Base-by-base conservation (phyloP, 2,888 invertebrate genomes). In the Eustalomyia histrio region DNA sequence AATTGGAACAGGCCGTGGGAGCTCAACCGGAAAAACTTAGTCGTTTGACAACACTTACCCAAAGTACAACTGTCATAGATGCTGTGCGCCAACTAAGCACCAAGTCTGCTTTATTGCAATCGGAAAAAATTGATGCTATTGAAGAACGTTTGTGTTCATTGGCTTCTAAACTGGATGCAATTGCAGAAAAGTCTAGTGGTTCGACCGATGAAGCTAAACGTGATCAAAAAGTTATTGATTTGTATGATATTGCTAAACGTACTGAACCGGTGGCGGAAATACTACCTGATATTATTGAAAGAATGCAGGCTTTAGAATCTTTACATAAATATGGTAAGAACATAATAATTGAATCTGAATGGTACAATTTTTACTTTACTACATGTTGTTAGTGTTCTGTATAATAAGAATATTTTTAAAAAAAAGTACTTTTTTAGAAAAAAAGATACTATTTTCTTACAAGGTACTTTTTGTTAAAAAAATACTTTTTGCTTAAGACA, bases 181-280 rank as follows among this genome's bases (percentile, higher is more conserved):
- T 94, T 50, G 92, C 92, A 81, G 92, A 92, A 78, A 92, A 93
- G 87, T 90, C 92, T 7, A 92, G 92, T 83, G 92, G 92, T 71
- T 92, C 88, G 2, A 60, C 92, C 12, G 91, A 92, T 29, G 92
- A 95, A 86, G 92, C 93, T 0, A 94, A 94, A 58, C 90, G 93
- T 7, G 94, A 94, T 76, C 93, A 93, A 73, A 95, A 94, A 91
- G 94, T 94, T 55, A 78, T 86, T 7, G 90, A 98, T 88, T 91
- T 98, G 80, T 96, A 97, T 90, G 97, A 97, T 84, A 91, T 97
- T 84, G 93, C 97, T 84, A 97, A 97, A 90, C 96, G 96, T 89
- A 95, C 95, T 76, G 97, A 98, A 87, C 93, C 94, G 10, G 92
- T 96, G 79, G 91, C 92, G 0, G 95, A 96, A 88, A 92, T 97